Evolutionary conservation across 2,113 vertebrate genomes (phyloP).

Genomic region (Passer montanus): DNA sequence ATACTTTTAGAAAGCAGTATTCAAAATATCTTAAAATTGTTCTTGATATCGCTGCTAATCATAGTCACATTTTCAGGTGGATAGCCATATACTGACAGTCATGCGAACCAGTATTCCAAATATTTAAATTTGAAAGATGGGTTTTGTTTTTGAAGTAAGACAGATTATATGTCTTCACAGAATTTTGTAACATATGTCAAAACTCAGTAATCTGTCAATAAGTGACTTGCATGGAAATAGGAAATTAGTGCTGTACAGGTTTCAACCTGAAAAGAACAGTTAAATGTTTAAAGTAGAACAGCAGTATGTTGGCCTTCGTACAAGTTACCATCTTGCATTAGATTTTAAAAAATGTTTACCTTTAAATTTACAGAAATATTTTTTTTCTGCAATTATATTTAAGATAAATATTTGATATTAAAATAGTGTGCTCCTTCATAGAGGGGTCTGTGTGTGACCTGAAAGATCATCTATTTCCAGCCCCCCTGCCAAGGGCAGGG

Average conservation of each 20-base stretch:
- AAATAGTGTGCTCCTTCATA: neutral
- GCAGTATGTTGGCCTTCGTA: neutral
- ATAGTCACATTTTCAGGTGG: neutral
- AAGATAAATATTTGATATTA: neutral
- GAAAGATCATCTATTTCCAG: neutral
- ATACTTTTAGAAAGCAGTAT: neutral
- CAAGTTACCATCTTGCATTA: neutral
- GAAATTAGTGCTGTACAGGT: neutral
- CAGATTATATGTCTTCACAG: neutral
- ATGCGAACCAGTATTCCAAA: neutral
- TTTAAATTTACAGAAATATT: neutral
- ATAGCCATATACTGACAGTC: neutral
- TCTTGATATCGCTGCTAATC: neutral
- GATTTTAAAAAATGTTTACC: neutral
- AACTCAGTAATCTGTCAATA: neutral
- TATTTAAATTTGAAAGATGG: neutral
- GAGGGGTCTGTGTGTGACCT: neutral
- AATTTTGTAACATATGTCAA: neutral
- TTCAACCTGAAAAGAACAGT: neutral
- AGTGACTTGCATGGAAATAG: neutral
- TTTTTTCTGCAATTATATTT: neutral
- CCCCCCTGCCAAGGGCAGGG: neutral
- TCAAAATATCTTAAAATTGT: neutral
- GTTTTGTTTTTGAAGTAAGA: neutral
- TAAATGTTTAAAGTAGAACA: neutral